These are phyloP conservation scores for Epinotia nisella DNA, from an alignment of 2,888 invertebrate species.

Conservation along the genomic window DNA sequence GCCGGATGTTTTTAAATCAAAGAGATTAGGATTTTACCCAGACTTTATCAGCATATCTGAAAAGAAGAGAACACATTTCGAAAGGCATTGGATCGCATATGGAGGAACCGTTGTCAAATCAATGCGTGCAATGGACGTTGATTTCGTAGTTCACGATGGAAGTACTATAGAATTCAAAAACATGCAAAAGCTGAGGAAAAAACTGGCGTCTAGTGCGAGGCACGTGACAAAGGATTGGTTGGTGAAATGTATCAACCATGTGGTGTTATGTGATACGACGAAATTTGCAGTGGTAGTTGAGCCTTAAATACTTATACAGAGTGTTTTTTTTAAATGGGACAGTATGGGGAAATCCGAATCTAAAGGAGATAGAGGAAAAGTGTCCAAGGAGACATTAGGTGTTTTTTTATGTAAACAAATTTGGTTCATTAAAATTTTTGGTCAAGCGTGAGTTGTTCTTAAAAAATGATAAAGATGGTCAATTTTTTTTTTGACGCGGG, in stretches of 20 bases:
- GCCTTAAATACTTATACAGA: too few species aligned
- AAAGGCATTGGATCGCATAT: constrained; percentile 87
- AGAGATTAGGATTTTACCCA: constrained; percentile 76
- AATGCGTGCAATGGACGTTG: constrained; percentile 64
- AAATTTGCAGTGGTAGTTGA: constrained; percentile 66
- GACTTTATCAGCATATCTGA: constrained; percentile 75
- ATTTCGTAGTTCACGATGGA: constrained; percentile 70
- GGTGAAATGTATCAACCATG: constrained; percentile 69
- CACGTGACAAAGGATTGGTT: constrained; percentile 76
- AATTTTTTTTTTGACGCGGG: too few species aligned
- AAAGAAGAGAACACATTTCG: constrained; percentile 67
- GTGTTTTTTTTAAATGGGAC: too few species aligned
- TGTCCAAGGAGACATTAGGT: too few species aligned
- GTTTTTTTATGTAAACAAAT: too few species aligned
- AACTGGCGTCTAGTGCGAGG: constrained; percentile 58
- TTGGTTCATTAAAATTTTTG: too few species aligned
- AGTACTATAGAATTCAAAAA: constrained; percentile 59
- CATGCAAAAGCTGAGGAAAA: constrained; percentile 65
- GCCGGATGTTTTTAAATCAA: constrained; percentile 68
- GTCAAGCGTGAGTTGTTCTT: too few species aligned
- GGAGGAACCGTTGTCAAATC: constrained; percentile 81
- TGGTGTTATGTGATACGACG: constrained; percentile 63
- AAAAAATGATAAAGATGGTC: too few species aligned
- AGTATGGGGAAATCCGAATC: too few species aligned
- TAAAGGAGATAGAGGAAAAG: too few species aligned